These are phyloP conservation scores for Drosophila tripunctata DNA, from an alignment of 2,888 invertebrate species.

Conservation along the genomic window DNA sequence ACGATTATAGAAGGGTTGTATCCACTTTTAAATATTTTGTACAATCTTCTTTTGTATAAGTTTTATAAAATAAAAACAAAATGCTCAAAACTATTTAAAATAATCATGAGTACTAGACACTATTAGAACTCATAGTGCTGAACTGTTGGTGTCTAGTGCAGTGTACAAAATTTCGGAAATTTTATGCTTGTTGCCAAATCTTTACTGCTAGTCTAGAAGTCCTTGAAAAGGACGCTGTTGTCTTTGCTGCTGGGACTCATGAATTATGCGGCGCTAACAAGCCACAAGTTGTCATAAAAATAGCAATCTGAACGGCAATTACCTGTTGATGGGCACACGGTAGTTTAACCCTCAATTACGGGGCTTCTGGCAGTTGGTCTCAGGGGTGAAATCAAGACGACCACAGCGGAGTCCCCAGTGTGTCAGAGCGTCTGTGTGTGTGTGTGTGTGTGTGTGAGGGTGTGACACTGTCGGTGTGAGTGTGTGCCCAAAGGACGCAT, in stretches of 20 bases:
- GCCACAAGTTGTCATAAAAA: conserved; percentile 78
- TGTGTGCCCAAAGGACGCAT: conserved; percentile 72
- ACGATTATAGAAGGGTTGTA: background rate
- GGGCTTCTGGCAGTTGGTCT: conserved; percentile 31
- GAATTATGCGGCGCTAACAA: conserved; percentile 72
- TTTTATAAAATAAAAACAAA: too few relatives aligned
- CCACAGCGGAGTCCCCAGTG: conserved; percentile 23
- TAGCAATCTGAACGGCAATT: conserved; percentile 71
- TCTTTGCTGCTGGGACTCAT: conserved; percentile 40
- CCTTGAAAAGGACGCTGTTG: background rate
- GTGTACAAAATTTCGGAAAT: background rate
- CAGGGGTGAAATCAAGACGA: conserved; percentile 71
- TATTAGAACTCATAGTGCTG: background rate
- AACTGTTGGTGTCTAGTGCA: background rate
- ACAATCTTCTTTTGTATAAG: too few relatives aligned
- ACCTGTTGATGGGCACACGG: conserved; percentile 78
- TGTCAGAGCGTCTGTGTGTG: conserved; percentile 12
- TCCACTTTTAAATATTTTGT: too few relatives aligned
- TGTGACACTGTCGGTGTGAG: conserved; percentile 12
- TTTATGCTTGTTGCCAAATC: background rate
- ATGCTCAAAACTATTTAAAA: too few relatives aligned
- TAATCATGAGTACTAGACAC: background rate
- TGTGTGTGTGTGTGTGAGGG: conserved; percentile 13
- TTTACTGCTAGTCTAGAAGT: background rate
- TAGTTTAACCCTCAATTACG: conserved; percentile 77